Conservation (phyloP, 2,797 vertebrate species). For the Spinibarbus caldwelli region DNA sequence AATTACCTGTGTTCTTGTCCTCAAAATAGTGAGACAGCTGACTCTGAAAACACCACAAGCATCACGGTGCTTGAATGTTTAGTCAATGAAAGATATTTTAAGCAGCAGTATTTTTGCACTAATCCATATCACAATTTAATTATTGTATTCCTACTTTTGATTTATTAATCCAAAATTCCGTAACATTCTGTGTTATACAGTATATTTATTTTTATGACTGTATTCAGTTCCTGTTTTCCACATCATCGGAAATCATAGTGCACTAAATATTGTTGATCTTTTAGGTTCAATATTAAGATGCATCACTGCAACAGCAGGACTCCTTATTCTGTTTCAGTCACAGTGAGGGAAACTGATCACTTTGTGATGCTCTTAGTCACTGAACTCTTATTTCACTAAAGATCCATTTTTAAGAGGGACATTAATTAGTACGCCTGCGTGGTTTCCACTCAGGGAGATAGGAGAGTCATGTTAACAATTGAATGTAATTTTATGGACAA, state of each 20-base stretch:
- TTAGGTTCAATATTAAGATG: not conserved
- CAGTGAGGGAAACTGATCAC: not conserved
- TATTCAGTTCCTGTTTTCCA: not conserved
- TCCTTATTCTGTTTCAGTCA: constrained; percentile 5
- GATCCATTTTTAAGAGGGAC: constrained; percentile 50
- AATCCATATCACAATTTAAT: not conserved
- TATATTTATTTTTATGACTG: not conserved
- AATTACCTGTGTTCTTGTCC: not conserved
- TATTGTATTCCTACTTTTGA: not conserved
- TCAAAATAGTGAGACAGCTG: not conserved
- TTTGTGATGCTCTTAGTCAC: constrained; percentile 18
- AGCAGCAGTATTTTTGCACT: not conserved
- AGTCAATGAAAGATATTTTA: not conserved
- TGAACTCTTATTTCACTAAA: not conserved
- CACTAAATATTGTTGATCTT: not conserved
- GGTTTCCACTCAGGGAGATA: constrained; percentile 65
- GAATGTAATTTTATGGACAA: constrained; percentile 63
- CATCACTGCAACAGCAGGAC: not conserved
- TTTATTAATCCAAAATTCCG: not conserved
- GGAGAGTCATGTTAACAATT: constrained; percentile 60
- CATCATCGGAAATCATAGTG: not conserved
- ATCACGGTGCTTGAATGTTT: not conserved
- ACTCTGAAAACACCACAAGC: not conserved
- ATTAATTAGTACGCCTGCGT: constrained; percentile 57
- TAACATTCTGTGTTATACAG: not conserved